phyloP scores from a whole-genome alignment of 1,140 invertebrate species.

The Eurosta solidaginis region DNA sequence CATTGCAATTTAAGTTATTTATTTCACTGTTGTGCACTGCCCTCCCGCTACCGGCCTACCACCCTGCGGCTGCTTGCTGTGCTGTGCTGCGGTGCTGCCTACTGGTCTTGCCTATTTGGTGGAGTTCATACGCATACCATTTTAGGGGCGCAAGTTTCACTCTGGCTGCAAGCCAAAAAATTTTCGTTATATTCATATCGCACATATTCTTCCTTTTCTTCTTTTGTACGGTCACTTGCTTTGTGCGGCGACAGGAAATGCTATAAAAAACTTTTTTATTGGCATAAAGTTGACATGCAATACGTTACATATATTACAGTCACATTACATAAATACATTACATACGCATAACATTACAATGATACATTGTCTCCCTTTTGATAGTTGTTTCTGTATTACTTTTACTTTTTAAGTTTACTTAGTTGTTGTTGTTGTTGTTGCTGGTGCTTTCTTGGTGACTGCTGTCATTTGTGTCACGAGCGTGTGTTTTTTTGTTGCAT shows the following conservation, averaged over 20 bases:
- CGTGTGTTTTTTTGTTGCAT: neutral
- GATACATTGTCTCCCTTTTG: neutral
- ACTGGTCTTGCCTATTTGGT: neutral
- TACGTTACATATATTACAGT: constrained; percentile 13
- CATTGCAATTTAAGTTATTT: constrained; percentile 11
- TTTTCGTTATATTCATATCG: neutral
- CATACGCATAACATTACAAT: neutral
- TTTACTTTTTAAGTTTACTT: neutral
- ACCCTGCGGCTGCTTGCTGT: neutral
- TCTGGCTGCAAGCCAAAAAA: neutral
- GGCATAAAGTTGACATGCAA: constrained; percentile 22
- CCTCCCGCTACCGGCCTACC: neutral
- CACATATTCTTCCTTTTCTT: neutral
- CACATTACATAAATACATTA: neutral
- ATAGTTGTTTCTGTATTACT: no score
- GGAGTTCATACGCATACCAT: neutral
- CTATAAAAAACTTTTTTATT: constrained; percentile 27
- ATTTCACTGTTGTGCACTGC: neutral
- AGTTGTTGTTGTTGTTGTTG: neutral
- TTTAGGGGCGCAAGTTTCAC: constrained; percentile 18
- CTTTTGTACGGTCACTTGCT: neutral
- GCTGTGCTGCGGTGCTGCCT: neutral
- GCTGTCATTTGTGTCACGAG: neutral
- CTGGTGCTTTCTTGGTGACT: neutral
- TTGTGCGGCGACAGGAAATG: constrained; percentile 10